Conservation (phyloP, 2,797 vertebrate species). For the Carcharodon carcharias region DNA sequence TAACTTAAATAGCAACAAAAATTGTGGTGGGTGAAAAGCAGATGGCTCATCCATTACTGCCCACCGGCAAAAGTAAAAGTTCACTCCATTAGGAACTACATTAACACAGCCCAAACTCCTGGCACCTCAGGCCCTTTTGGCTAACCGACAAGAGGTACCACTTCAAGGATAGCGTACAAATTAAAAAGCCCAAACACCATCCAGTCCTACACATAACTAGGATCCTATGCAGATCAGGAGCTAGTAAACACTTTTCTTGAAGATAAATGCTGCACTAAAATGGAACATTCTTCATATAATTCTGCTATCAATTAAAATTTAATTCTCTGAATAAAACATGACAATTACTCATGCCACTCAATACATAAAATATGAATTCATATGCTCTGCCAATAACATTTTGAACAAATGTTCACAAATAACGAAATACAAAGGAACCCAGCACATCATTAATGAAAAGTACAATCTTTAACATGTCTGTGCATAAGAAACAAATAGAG, state of each 20-base stretch:
- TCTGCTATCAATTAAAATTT: constrained; percentile 17
- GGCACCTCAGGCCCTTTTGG: background rate
- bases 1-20: background rate
- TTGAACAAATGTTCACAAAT: background rate
- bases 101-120: background rate
- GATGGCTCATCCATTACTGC: background rate
- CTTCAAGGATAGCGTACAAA: background rate
- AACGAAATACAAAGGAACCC: background rate
- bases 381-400: background rate
- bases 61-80: background rate
- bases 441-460: background rate
- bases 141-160: background rate
- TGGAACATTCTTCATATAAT: background rate
- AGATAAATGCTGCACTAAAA: background rate
- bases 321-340: background rate
- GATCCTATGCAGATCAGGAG: too few relatives aligned
- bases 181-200: background rate
- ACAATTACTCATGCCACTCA: background rate
- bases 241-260: background rate
- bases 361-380: background rate
- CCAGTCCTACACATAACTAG: background rate
- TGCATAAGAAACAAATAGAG: background rate
- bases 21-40: too few relatives aligned
- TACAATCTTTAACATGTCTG: background rate
- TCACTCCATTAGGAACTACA: background rate